Conservation (phyloP, 64 coral and sea anemone genomes). For the Platygyra sinensis region DNA sequence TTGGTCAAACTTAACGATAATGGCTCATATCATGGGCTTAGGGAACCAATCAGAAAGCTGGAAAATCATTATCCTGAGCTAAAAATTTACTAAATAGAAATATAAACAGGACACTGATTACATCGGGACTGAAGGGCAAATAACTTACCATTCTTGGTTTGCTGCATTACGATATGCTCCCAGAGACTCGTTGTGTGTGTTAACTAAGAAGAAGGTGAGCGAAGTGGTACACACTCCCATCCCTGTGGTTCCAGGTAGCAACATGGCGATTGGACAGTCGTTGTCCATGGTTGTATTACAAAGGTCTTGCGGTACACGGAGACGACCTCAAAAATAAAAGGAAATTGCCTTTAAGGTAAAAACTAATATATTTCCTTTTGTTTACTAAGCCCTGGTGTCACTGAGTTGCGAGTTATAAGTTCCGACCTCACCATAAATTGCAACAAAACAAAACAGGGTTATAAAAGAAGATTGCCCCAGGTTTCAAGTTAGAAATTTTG, state of each 20-base stretch:
- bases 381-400: background rate
- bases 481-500: no score
- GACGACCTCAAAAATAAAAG: background rate
- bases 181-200: conserved; percentile 23
- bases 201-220: conserved; percentile 30
- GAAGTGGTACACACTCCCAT: conserved; percentile 8
- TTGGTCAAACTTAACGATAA: no score
- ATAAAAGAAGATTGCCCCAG: no score
- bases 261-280: conserved; percentile 30
- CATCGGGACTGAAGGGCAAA: background rate
- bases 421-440: background rate
- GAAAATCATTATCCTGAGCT: no score
- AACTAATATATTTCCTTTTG: no score
- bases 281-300: conserved; percentile 30
- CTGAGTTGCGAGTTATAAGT: background rate
- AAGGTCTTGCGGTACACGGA: conserved; percentile 33
- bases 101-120: no score
- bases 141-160: conserved; percentile 11
- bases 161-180: conserved; percentile 29
- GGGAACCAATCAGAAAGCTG: no score
- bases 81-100: no score
- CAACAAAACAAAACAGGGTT: no score
- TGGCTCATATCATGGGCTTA: no score
- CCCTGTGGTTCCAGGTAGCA: conserved; percentile 18
- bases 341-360: background rate